Conservation (phyloP, 2,113 vertebrate species). For the Sorex araneus region DNA sequence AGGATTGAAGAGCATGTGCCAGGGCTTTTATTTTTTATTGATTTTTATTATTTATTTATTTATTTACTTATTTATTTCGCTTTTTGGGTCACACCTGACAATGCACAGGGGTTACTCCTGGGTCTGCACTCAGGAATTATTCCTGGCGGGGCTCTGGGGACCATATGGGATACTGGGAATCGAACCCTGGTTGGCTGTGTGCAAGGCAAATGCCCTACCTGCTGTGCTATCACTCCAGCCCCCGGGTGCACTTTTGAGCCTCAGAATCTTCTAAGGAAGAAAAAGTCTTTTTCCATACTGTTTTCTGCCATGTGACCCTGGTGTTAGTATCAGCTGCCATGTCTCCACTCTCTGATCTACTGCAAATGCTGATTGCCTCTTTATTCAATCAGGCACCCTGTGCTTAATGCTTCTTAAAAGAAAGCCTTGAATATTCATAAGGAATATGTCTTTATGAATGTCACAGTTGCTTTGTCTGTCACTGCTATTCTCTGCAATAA, state of each 20-base stretch:
- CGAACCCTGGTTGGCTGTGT: no score
- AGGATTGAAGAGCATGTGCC: no score
- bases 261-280: background rate
- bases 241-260: background rate
- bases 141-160: no score
- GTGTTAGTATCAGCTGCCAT: background rate
- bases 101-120: no score
- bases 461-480: conserved; percentile 72
- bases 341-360: background rate
- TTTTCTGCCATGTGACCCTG: conserved; percentile 30
- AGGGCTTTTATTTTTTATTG: no score
- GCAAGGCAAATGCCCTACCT: no score
- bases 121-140: no score
- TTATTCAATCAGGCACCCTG: conserved; percentile 39
- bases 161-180: no score
- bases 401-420: conserved; percentile 61
- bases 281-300: background rate
- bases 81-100: no score
- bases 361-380: conserved; percentile 52
- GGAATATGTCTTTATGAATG: conserved; percentile 58
- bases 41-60: no score
- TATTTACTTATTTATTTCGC: no score
- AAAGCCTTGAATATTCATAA: conserved; percentile 77
- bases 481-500: conserved; percentile 62
- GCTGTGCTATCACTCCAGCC: no score